Percentiles rank a stretch among this genome's conserved stretches.
phyloP scores from a whole-genome alignment of 2,113 vertebrate genomes.

The Gulo gulo region DNA sequence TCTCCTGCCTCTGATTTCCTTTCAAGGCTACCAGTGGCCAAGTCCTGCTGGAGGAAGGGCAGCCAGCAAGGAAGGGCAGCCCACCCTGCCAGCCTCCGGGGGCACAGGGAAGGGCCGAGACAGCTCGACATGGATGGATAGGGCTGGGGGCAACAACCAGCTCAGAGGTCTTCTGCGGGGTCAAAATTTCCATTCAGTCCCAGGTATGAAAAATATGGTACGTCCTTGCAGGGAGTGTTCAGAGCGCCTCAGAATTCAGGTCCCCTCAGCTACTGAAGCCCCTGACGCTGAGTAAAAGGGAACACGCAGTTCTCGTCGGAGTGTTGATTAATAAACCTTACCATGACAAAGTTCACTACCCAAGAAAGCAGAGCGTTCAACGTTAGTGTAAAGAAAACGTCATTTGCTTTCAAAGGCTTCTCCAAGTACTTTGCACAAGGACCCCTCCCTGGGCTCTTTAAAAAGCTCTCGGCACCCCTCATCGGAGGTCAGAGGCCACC shows the following conservation, averaged over 20 bases:
- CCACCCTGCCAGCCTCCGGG: background rate
- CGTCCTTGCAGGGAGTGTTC: background rate
- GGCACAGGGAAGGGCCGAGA: background rate
- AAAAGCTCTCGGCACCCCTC: fast-evolving
- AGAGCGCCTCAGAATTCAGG: background rate
- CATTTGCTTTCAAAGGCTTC: background rate
- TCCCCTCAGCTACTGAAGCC: background rate
- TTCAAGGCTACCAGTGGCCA: background rate
- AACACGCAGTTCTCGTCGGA: fast-evolving
- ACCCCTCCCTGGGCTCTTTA: background rate
- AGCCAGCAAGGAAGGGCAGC: background rate
- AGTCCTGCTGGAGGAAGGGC: background rate
- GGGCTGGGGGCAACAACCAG: fast-evolving
- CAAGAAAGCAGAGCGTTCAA: background rate
- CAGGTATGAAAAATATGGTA: fast-evolving
- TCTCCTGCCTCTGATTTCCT: background rate
- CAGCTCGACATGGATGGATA: background rate
- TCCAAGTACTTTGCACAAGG: background rate
- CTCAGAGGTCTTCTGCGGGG: background rate
- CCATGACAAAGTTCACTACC: background rate
- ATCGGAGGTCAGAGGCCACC: background rate
- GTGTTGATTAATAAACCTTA: background rate
- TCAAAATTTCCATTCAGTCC: background rate
- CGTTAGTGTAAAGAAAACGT: background rate
- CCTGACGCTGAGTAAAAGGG: background rate